A percentile compares a stretch with the other conserved stretches of the same genome.
phyloP scores from a whole-genome alignment of 1,140 invertebrate species.

The Drosophila parabipectinata region DNA sequence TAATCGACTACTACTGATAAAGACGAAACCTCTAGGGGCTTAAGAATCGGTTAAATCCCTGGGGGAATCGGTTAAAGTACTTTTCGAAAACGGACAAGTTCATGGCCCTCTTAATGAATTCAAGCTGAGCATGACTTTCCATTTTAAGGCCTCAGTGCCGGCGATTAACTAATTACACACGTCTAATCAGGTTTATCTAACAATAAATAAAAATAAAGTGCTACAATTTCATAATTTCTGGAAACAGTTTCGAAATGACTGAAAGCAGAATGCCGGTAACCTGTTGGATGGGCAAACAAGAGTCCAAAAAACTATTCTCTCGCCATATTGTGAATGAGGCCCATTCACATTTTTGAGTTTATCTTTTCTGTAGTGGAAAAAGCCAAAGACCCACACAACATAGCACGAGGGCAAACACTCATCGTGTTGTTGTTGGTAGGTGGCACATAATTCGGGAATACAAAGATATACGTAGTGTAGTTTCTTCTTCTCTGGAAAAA shows the following conservation, averaged over 20 bases:
- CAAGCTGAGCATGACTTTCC: constrained; percentile 53
- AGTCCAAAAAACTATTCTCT: constrained; percentile 17
- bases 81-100: constrained; percentile 27
- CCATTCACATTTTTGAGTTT: constrained; percentile 65
- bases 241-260: constrained; percentile 41
- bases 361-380: constrained; percentile 69
- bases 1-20: constrained; percentile 37
- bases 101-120: constrained; percentile 67
- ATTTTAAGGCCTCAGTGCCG: constrained; percentile 34
- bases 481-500: constrained; percentile 17
- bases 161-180: constrained; percentile 20
- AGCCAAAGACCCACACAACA: constrained; percentile 49
- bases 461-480: constrained; percentile 16
- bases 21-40: constrained; percentile 1
- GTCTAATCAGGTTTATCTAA: constrained; percentile 15
- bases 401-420: constrained; percentile 44
- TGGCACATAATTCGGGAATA: constrained; percentile 36
- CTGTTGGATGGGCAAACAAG: constrained; percentile 28
- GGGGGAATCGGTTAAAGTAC: constrained; percentile 1
- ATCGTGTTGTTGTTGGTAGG: constrained; percentile 6
- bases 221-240: constrained; percentile 59
- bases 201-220: constrained; percentile 2
- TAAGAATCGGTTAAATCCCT: background rate
- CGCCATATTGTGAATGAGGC: constrained; percentile 55
- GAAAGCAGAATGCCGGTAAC: constrained; percentile 32